Percentiles rank a stretch among this genome's conserved stretches.
Evolutionary conservation across 2,113 vertebrate genomes (phyloP).

Genomic region (Ginglymostoma cirratum): DNA sequence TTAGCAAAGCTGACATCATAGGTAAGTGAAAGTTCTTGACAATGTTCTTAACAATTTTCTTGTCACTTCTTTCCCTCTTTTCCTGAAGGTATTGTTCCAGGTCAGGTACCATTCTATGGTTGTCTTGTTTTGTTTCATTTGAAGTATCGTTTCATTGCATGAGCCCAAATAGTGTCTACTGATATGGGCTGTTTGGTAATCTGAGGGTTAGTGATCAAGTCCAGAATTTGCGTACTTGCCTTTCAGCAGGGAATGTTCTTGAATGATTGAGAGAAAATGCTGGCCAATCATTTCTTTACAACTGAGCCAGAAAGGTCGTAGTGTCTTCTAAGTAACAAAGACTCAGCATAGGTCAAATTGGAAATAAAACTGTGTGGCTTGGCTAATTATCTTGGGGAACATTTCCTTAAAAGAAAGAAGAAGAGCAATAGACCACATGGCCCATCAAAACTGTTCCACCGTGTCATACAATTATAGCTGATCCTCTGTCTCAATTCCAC

Average conservation of each 20-base stretch:
- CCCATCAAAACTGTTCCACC: not conserved
- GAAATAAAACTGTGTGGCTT: not conserved
- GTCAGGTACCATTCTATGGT: not conserved
- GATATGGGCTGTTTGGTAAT: not conserved
- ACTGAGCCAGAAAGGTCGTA: no score
- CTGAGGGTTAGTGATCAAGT: not conserved
- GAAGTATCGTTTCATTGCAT: not conserved
- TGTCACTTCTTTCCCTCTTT: not conserved
- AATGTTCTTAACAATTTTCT: not conserved
- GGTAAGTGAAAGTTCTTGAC: constrained; percentile 57
- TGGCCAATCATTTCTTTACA: not conserved
- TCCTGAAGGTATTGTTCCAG: not conserved
- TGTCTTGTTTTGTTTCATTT: not conserved
- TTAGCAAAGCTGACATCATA: constrained; percentile 98
- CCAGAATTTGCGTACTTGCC: not conserved
- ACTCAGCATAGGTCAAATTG: not conserved
- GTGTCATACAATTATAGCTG: not conserved
- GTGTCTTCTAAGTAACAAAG: not conserved
- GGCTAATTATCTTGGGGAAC: not conserved
- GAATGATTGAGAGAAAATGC: not conserved
- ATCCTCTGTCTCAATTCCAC: not conserved
- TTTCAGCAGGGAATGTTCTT: not conserved
- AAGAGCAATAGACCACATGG: not conserved
- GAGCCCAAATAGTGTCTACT: not conserved
- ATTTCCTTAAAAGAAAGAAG: not conserved